These are phyloP conservation scores for Eptesicus fuscus DNA, from an alignment of 2,113 vertebrate species.

Conservation along the genomic window DNA sequence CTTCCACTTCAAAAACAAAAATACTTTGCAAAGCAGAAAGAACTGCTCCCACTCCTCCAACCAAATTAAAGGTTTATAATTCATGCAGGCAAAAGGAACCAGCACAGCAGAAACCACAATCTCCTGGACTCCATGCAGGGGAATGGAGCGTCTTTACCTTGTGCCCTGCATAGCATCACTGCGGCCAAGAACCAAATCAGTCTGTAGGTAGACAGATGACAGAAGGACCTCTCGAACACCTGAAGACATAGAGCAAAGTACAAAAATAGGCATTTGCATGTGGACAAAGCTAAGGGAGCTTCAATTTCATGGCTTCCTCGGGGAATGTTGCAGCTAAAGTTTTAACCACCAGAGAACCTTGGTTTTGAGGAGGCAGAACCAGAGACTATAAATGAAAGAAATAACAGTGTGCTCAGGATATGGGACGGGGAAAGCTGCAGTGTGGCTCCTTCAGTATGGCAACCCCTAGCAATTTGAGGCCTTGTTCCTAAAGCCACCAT, in stretches of 20 bases:
- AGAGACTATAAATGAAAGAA: conserved; percentile 29
- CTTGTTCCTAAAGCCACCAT: background rate
- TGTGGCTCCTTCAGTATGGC: background rate
- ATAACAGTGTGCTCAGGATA: background rate
- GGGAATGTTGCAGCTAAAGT: background rate
- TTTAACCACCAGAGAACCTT: background rate
- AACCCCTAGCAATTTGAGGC: background rate
- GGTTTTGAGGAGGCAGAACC: background rate
- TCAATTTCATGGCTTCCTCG: background rate
- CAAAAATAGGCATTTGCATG: conserved; percentile 43
- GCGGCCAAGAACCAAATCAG: conserved; percentile 61
- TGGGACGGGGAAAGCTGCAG: background rate
- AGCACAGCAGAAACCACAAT: background rate
- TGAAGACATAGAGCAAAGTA: conserved; percentile 64
- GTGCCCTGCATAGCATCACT: conserved; percentile 47
- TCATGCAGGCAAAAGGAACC: background rate
- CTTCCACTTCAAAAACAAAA: background rate
- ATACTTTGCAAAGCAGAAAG: background rate
- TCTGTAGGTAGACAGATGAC: conserved; percentile 55
- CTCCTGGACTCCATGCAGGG: background rate
- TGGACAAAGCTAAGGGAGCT: background rate
- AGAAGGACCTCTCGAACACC: conserved; percentile 54
- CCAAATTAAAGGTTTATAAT: background rate
- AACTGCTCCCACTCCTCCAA: background rate
- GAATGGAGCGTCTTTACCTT: conserved; percentile 60